phyloP scores from a whole-genome alignment of 2,113 vertebrate species.

The Corythornis cristatus region DNA sequence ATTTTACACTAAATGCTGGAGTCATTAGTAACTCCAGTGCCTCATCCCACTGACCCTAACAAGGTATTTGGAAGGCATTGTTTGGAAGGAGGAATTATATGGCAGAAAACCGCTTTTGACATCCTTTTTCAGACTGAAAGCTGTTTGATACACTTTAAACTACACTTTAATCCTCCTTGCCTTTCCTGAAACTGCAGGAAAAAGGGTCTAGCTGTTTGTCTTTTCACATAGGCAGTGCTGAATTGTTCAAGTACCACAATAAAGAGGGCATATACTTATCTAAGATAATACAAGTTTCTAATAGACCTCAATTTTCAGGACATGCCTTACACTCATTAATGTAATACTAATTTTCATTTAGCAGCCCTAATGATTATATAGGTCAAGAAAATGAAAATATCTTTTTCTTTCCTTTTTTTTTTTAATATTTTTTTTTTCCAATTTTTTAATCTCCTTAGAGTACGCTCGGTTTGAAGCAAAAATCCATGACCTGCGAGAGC shows the following conservation, averaged over 20 bases:
- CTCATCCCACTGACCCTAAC: background rate
- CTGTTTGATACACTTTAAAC: background rate
- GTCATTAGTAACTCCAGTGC: background rate
- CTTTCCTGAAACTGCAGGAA: background rate
- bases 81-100: background rate
- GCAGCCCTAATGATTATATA: background rate
- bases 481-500: constrained; percentile 98
- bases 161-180: background rate
- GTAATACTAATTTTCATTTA: constrained; percentile 32
- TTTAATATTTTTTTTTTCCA: too few relatives aligned
- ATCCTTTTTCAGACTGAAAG: background rate
- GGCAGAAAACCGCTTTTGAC: background rate
- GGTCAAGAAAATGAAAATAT: constrained; percentile 50
- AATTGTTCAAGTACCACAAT: background rate
- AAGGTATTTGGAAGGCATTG: background rate
- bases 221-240: background rate
- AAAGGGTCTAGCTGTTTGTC: background rate
- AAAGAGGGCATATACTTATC: background rate
- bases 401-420: constrained; percentile 52
- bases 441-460: constrained; percentile 74
- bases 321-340: background rate
- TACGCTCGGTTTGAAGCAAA: constrained; percentile 97
- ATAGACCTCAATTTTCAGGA: constrained; percentile 16
- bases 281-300: background rate
- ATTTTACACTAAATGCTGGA: background rate